These are phyloP conservation scores for Linnaemya tessellans DNA, from an alignment of 2,888 invertebrate genomes.

Conservation along the genomic window DNA sequence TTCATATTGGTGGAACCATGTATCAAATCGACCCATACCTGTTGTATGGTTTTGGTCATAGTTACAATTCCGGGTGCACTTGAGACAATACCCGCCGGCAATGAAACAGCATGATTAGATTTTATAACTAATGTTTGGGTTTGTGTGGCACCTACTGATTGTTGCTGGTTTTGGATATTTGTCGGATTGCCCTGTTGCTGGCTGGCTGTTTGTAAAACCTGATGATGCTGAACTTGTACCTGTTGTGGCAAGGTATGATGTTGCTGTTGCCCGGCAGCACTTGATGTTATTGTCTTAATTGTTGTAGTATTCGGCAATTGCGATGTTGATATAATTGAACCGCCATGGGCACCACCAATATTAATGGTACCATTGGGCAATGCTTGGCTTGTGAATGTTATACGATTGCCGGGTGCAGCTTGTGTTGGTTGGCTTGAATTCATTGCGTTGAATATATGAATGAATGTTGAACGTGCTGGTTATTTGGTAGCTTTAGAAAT, in stretches of 20 bases:
- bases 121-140: slow-evolving; percentile 84
- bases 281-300: slow-evolving; percentile 82
- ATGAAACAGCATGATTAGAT: slow-evolving; percentile 84
- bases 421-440: slow-evolving; percentile 81
- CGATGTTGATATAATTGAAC: slow-evolving; percentile 83
- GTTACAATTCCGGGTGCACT: slow-evolving; percentile 87
- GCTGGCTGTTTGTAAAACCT: slow-evolving; percentile 72
- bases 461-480: neutral
- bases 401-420: slow-evolving; percentile 84
- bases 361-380: slow-evolving; percentile 89
- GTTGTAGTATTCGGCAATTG: slow-evolving; percentile 84
- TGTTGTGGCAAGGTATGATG: slow-evolving; percentile 79
- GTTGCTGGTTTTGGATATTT: slow-evolving; percentile 75
- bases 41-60: slow-evolving; percentile 85
- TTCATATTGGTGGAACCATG: slow-evolving; percentile 39
- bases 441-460: slow-evolving; percentile 74
- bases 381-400: slow-evolving; percentile 86
- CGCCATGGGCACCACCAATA: slow-evolving; percentile 83
- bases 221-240: slow-evolving; percentile 76
- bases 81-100: slow-evolving; percentile 84
- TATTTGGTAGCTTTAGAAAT: slow-evolving; percentile 22
- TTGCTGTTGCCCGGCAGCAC: slow-evolving; percentile 77
- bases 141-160: slow-evolving; percentile 83
- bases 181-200: slow-evolving; percentile 73
- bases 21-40: slow-evolving; percentile 78